phyloP scores from a whole-genome alignment of 2,888 invertebrate genomes.

The Monoplex corrugatus region DNA sequence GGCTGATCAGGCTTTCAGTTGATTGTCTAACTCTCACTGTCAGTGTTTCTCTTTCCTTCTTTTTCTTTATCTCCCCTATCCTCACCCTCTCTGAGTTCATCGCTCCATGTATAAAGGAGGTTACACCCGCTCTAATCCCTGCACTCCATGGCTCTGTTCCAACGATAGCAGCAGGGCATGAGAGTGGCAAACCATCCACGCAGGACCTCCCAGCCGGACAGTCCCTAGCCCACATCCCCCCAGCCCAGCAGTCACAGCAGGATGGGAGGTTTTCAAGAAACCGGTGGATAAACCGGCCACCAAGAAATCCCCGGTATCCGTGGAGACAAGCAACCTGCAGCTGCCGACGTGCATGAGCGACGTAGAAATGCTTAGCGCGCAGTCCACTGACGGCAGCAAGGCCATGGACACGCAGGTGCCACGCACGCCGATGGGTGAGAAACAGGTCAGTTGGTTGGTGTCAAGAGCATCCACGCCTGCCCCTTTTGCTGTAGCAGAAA shows the following conservation, averaged over 20 bases:
- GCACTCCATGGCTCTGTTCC: too few relatives aligned
- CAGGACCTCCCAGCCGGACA: background rate
- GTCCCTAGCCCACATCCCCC: background rate
- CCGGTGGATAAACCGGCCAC: conserved; percentile 33
- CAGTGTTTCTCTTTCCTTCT: background rate
- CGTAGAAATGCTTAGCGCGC: conserved; percentile 79
- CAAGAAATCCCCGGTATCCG: conserved; percentile 59
- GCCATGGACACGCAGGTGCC: conserved; percentile 62
- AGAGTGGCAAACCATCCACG: background rate
- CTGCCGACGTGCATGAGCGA: conserved; percentile 60
- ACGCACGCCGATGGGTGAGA: conserved; percentile 48
- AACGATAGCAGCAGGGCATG: background rate
- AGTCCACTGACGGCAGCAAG: conserved; percentile 60
- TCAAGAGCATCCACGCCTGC: too few relatives aligned
- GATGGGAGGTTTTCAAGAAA: conserved; percentile 62
- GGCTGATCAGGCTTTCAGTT: too few relatives aligned
- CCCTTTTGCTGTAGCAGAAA: too few relatives aligned
- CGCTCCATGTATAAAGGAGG: too few relatives aligned
- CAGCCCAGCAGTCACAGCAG: background rate
- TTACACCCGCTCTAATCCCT: too few relatives aligned
- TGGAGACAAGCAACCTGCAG: conserved; percentile 56
- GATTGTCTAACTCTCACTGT: background rate
- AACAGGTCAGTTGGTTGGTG: conserved; percentile 56
- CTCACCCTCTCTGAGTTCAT: background rate
- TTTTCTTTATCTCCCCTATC: background rate